These are phyloP conservation scores for Oreochromis spilurus DNA, from an alignment of 2,113 vertebrate genomes.

Conservation along the genomic window DNA sequence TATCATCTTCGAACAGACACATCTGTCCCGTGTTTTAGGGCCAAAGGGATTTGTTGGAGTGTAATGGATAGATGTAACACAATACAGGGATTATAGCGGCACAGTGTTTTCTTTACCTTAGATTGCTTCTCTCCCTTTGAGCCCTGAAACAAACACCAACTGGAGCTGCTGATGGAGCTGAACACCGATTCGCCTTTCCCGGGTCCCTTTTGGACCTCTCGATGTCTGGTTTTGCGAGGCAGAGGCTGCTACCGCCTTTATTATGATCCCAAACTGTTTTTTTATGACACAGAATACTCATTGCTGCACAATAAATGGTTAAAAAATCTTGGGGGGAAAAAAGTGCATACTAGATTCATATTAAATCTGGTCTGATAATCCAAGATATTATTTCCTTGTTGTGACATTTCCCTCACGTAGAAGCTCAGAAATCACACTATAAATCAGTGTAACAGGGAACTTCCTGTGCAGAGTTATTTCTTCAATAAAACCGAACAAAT, in stretches of 20 bases:
- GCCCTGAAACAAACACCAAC: neutral
- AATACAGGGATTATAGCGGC: neutral
- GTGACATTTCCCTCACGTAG: neutral
- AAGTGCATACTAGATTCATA: accelerated
- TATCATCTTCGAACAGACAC: neutral
- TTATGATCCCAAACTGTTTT: neutral
- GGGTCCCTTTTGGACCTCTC: neutral
- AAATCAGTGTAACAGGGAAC: neutral
- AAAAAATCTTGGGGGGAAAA: accelerated
- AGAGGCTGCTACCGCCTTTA: neutral
- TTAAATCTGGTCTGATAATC: neutral
- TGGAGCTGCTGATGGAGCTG: slow-evolving; percentile 1
- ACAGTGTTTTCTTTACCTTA: neutral
- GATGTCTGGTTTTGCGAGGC: neutral
- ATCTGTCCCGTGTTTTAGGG: neutral
- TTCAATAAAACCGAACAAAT: neutral
- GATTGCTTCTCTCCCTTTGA: neutral
- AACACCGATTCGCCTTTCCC: neutral
- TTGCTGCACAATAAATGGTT: neutral
- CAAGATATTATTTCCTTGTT: neutral
- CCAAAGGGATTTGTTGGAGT: neutral
- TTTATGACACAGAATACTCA: neutral
- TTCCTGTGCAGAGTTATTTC: neutral
- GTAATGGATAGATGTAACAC: slow-evolving; percentile 7
- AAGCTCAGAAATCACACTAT: accelerated